Evolutionary conservation across 2,113 vertebrate species (phyloP), one percentile per base, ranked within the genome.

Genomic region (Meles meles): DNA sequence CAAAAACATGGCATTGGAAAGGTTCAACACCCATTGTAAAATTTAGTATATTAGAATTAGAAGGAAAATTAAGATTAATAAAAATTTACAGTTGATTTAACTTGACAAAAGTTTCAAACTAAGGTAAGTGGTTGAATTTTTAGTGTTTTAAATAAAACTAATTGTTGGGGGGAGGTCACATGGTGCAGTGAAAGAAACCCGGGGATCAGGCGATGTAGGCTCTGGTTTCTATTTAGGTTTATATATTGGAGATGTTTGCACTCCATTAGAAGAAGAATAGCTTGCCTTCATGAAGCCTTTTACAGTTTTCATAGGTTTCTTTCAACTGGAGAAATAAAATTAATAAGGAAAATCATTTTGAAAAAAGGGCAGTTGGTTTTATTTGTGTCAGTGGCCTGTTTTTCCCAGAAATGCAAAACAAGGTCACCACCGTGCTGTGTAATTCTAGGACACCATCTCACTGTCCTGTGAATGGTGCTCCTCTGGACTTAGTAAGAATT

Each of bases 301-400:
- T 83, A 63, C 6, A 79, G 0, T 63, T 82, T 71, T 83, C 14
- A n/a, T 29, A 39, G 39, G 21, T 44, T 93, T 79, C n/a, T 76
- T 79, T 27, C 34, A 88, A 34, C n/a, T 90, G 42, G 88, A 80
- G 83, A 93, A 80, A 49, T 52, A 86, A 18, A 6, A 31, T 31
- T 63, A 65, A 47, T 69, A 52, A 90, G 67, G n/a, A 97, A 52
- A 96, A 84, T 86, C 42, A 72, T 95, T 94, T 92, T 39, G 7
- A 90, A 63, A 84, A 80, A 92, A 92, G 18, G 57, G n/a, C 82
- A 12, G 3, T 84, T 12, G 31, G 47, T 84, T 90, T 90, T 84
- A 65, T 1, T 21, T 61, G 9, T 55, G 23, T 84, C 23, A 57
- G 14, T 88, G 44, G 23, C 63, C 23, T 87, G 11, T 95, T 88